Percentiles rank a stretch among this genome's conserved stretches.
Conservation (phyloP, 2,113 vertebrate genomes). For the Phrynocephalus versicolor region DNA sequence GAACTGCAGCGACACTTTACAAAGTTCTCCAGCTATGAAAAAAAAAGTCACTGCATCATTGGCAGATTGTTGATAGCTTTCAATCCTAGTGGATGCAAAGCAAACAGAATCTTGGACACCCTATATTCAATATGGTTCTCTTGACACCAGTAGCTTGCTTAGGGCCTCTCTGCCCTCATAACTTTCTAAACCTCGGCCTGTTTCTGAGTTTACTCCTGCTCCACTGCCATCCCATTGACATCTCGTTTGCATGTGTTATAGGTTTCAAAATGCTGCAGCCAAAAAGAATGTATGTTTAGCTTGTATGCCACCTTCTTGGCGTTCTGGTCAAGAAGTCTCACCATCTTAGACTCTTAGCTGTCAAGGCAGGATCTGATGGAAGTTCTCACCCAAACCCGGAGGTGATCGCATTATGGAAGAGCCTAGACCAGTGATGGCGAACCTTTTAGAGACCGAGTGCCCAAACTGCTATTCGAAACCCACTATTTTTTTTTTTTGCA, state of each 20-base stretch:
- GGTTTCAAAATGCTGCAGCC: background rate
- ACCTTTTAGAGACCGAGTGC: no score
- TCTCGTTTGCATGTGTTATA: background rate
- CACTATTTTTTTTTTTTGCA: no score
- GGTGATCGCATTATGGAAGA: no score
- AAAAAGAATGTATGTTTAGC: background rate
- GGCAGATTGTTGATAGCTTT: background rate
- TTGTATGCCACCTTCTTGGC: no score
- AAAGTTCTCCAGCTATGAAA: conserved; percentile 31
- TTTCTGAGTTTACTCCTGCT: background rate
- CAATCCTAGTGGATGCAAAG: conserved; percentile 12
- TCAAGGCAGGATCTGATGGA: no score
- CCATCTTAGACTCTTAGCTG: no score
- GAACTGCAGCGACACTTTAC: conserved; percentile 56
- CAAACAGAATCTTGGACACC: conserved; percentile 10
- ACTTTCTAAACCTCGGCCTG: background rate
- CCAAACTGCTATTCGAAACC: no score
- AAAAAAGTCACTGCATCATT: conserved; percentile 19
- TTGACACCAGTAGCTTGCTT: background rate
- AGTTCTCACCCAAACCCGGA: no score
- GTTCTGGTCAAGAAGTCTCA: background rate
- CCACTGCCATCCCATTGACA: no score
- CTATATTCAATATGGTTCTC: conserved; percentile 1
- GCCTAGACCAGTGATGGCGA: no score
- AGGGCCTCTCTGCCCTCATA: background rate